These are phyloP conservation scores for Tachycineta bicolor DNA, from an alignment of 2,113 vertebrate genomes.

Conservation along the genomic window DNA sequence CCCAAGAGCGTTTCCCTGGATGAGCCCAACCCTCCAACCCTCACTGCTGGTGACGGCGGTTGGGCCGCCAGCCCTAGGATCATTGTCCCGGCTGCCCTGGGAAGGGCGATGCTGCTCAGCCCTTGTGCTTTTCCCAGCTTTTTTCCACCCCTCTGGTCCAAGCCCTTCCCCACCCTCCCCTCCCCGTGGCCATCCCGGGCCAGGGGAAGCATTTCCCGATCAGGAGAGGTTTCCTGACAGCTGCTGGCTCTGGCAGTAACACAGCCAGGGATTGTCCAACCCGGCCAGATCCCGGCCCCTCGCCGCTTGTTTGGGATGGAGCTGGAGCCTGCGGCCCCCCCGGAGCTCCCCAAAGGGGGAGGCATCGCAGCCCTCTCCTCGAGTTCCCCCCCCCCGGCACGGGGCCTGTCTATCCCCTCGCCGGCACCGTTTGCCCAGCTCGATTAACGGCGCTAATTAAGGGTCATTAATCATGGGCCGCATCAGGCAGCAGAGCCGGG, in stretches of 20 bases:
- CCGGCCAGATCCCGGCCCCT: not conserved
- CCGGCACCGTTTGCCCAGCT: slow-evolving; percentile 31
- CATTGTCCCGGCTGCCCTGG: accelerated
- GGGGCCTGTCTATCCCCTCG: not conserved
- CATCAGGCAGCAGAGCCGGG: not conserved
- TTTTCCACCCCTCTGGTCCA: not conserved
- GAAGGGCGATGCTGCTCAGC: not conserved
- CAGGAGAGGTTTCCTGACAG: slow-evolving; percentile 31
- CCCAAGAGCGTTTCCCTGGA: not conserved
- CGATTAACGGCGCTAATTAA: slow-evolving; percentile 55
- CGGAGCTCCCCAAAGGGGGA: accelerated
- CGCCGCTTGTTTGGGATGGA: accelerated
- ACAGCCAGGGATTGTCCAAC: not conserved
- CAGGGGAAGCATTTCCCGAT: not conserved
- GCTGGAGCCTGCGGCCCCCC: not conserved
- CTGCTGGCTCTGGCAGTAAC: not conserved
- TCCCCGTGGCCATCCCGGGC: not conserved
- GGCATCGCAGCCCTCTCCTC: not conserved
- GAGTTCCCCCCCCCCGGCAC: not conserved
- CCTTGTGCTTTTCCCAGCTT: not conserved
- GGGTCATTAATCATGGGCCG: slow-evolving; percentile 37
- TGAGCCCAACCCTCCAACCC: not conserved
- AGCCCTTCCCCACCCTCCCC: not conserved
- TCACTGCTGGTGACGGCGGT: not conserved
- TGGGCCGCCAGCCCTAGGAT: not conserved